Percentiles rank a stretch among this genome's conserved stretches.
Conservation (phyloP, 2,888 invertebrate genomes). For the Automeris io region DNA sequence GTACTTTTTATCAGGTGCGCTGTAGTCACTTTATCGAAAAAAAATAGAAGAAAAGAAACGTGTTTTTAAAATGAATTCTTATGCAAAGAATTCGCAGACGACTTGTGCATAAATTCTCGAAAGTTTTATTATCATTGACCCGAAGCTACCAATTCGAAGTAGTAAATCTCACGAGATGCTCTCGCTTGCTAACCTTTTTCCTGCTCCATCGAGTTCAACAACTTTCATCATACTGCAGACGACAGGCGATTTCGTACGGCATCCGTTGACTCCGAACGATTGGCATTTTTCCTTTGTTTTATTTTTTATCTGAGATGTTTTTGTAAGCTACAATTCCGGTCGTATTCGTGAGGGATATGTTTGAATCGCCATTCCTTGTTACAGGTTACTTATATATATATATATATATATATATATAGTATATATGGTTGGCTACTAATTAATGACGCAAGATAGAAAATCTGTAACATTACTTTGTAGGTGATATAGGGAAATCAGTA, state of each 20-base stretch:
- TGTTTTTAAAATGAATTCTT: too few relatives aligned
- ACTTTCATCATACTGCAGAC: constrained; percentile 35
- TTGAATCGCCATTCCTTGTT: too few relatives aligned
- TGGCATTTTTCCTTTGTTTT: neutral
- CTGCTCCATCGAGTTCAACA: constrained; percentile 46
- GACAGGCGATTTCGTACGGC: constrained; percentile 22
- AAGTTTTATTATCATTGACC: constrained; percentile 33
- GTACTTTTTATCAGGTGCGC: too few relatives aligned
- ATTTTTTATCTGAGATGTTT: neutral
- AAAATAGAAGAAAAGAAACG: constrained; percentile 32
- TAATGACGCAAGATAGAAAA: too few relatives aligned
- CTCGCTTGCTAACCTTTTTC: constrained; percentile 35
- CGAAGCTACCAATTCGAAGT: constrained; percentile 38
- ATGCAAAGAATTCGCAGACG: constrained; percentile 18
- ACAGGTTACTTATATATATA: too few relatives aligned
- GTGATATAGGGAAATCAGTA: too few relatives aligned
- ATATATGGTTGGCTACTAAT: too few relatives aligned
- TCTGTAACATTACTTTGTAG: too few relatives aligned
- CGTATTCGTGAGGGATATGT: too few relatives aligned
- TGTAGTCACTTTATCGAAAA: constrained; percentile 33
- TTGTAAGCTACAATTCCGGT: neutral
- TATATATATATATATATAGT: too few relatives aligned
- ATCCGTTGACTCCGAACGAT: constrained; percentile 10
- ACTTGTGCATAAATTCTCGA: constrained; percentile 19
- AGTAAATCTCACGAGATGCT: constrained; percentile 45